Evolutionary conservation across 2,113 vertebrate genomes (phyloP).

Genomic region (Hiodon tergisus): DNA sequence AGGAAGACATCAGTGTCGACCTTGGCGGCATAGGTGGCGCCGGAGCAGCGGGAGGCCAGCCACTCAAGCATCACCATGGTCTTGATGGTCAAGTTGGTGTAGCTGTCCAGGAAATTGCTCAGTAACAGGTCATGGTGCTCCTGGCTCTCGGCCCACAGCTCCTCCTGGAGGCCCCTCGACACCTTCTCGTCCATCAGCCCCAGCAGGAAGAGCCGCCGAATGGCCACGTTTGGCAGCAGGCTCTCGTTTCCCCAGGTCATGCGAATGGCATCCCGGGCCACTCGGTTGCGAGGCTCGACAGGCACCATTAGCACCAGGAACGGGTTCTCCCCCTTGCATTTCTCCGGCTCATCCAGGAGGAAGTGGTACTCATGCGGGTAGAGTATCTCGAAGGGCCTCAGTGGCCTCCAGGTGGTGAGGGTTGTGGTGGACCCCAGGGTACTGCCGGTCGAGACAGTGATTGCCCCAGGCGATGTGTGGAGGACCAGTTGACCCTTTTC

Average conservation of each 20-base stretch:
- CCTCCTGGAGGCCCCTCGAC: constrained; percentile 64
- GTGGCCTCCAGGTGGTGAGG: not conserved
- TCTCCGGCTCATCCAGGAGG: constrained; percentile 50
- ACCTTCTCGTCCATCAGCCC: constrained; percentile 61
- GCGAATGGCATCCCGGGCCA: constrained; percentile 51
- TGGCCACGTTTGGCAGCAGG: constrained; percentile 69
- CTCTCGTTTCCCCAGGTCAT: constrained; percentile 72
- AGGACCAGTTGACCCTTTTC: not conserved
- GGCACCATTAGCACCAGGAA: constrained; percentile 69
- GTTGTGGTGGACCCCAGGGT: not conserved
- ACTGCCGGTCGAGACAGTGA: too few relatives aligned
- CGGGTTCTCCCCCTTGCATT: constrained; percentile 42
- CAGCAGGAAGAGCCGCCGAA: constrained; percentile 80
- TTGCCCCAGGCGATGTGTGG: too few relatives aligned
- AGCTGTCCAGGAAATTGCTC: constrained; percentile 90
- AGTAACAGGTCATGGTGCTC: constrained; percentile 86
- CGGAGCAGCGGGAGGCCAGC: constrained; percentile 87
- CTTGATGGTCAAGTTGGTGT: constrained; percentile 95
- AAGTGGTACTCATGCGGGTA: constrained; percentile 59
- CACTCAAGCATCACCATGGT: constrained; percentile 99
- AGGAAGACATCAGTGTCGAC: constrained; percentile 99
- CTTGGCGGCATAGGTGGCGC: constrained; percentile 87
- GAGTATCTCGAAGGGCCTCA: not conserved
- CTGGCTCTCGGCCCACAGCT: constrained; percentile 80
- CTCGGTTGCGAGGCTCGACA: constrained; percentile 39